A percentile compares a stretch with the other conserved stretches of the same genome.
Evolutionary conservation across 2,113 vertebrate genomes (phyloP).

Genomic region (Zapornia atra): DNA sequence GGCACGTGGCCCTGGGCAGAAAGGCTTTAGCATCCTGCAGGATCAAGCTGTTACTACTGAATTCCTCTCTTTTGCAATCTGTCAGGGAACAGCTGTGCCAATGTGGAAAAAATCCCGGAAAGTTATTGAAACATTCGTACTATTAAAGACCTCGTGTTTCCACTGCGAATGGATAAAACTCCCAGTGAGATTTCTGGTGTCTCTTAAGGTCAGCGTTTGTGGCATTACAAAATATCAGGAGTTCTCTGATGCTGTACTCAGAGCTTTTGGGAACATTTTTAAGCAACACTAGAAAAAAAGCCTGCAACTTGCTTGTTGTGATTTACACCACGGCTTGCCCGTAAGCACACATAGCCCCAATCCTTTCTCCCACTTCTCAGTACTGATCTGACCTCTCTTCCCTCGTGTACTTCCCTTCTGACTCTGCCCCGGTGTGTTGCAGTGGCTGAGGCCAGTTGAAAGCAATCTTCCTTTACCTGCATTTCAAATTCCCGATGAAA

Average conservation of each 20-base stretch:
- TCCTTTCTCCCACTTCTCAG: not conserved
- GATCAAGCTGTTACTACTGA: conserved; percentile 14
- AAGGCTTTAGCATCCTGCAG: not conserved
- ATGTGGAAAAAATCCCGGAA: conserved; percentile 49
- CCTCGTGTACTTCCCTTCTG: not conserved
- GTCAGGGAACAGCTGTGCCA: conserved; percentile 26
- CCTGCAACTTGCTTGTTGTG: not conserved
- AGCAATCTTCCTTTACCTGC: not conserved
- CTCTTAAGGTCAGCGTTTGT: conserved; percentile 30
- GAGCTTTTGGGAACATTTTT: conserved; percentile 8
- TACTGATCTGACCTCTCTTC: not conserved
- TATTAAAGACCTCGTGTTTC: conserved; percentile 50
- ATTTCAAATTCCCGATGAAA: not conserved
- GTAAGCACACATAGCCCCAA: not conserved
- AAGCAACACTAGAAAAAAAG: not conserved
- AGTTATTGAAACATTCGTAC: conserved; percentile 50
- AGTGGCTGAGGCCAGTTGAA: not conserved
- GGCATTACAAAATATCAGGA: conserved; percentile 12
- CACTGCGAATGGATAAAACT: conserved; percentile 17
- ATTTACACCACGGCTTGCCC: not conserved
- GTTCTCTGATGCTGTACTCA: not conserved
- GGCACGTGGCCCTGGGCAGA: not conserved
- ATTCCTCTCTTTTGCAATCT: conserved; percentile 48
- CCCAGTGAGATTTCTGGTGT: conserved; percentile 38
- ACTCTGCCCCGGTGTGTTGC: not conserved